Evolutionary conservation across 1,140 invertebrate genomes (phyloP), one percentile per base, ranked within the genome.

Genomic region (Tetragnatha versicolor): DNA sequence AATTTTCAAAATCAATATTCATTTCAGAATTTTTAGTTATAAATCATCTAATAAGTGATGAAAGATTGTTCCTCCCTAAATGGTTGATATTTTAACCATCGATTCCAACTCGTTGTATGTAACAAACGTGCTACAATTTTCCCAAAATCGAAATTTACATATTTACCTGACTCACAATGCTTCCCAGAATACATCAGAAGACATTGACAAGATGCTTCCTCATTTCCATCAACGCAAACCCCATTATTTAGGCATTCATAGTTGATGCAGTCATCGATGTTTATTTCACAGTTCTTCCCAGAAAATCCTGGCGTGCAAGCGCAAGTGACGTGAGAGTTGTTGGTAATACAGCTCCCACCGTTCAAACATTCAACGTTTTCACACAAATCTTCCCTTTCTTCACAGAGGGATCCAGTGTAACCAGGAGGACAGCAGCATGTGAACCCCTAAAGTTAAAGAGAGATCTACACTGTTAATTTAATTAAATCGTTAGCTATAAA

Each of bases 401-500:
- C 93, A 83, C 96, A 98, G 82, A 94, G 92, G 25, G 91, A 88
- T 17, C 96, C 96, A 90, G 94, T 95, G 82, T 91, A 96, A 0
- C 95, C 95, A 0, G 91, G 90, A 82, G 93, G 93, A 85, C 97
- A 98, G 83, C 96, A 95, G 85, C 97, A 98, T 66, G 93, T 91
- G 85, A 94, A 98, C 83, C 95, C 92, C 84, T 98, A 96, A 0
- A 60, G n/a, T n/a, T n/a, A n/a, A n/a, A n/a, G n/a, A n/a, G n/a
- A n/a, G n/a, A n/a, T n/a, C n/a, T n/a, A n/a, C n/a, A n/a, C n/a
- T n/a, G n/a, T n/a, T n/a, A n/a, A n/a, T n/a, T n/a, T n/a, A n/a
- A n/a, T n/a, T n/a, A n/a, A n/a, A n/a, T n/a, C n/a, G n/a, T n/a
- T n/a, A n/a, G n/a, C n/a, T n/a, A n/a, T n/a, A n/a, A n/a, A n/a